A percentile compares a stretch with the other conserved stretches of the same genome.
phyloP scores from a whole-genome alignment of 2,797 vertebrate species.

The Xenentodon cancila region DNA sequence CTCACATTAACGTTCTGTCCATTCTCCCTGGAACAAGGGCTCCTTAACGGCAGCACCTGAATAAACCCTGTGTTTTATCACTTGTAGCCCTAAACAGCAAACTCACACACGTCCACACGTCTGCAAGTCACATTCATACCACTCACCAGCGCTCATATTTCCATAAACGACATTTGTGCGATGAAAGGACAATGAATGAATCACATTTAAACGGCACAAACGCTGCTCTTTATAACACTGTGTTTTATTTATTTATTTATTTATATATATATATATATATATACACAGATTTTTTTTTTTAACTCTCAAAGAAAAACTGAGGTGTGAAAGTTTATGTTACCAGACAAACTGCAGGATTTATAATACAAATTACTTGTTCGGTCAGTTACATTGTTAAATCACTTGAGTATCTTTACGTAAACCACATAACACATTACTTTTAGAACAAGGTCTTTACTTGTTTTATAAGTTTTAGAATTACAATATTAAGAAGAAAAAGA shows the following conservation, averaged over 20 bases:
- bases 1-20: conserved; percentile 15
- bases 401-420: too few species aligned
- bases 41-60: conserved; percentile 69
- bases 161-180: conserved; percentile 24
- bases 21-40: conserved; percentile 57
- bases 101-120: conserved; percentile 35
- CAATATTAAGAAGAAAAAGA: too few species aligned
- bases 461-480: too few species aligned
- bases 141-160: conserved; percentile 23
- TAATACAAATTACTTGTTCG: too few species aligned
- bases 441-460: too few species aligned
- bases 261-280: too few species aligned
- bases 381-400: too few species aligned
- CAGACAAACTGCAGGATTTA: too few species aligned
- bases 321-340: too few species aligned
- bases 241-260: too few species aligned
- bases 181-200: conserved; percentile 53
- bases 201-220: conserved; percentile 3
- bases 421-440: too few species aligned
- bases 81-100: conserved; percentile 35
- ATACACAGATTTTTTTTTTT: background rate
- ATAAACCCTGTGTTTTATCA: conserved; percentile 66
- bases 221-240: conserved; percentile 2
- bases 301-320: too few species aligned
- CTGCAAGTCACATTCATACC: conserved; percentile 19